Conservation (phyloP, 2,888 invertebrate species). For the Cephus spinipes region DNA sequence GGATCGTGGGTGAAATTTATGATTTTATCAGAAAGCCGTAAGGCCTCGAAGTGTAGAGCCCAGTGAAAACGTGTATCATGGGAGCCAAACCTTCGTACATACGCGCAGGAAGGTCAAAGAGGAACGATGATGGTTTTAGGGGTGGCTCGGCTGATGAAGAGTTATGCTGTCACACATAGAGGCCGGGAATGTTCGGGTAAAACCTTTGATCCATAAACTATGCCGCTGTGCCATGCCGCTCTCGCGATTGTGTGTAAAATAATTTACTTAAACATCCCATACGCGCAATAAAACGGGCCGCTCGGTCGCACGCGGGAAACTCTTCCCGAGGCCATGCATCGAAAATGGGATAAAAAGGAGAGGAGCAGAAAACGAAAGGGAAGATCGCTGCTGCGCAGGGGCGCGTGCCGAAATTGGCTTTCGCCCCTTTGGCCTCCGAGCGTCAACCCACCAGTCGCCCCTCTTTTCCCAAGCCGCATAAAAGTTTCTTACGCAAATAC, state of each 20-base stretch:
- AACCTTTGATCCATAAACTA: slow-evolving; percentile 50
- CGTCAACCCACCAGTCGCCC: not conserved
- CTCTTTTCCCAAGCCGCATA: slow-evolving; percentile 11
- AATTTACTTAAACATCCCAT: slow-evolving; percentile 48
- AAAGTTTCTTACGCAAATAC: slow-evolving; percentile 34
- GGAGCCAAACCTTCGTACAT: not conserved
- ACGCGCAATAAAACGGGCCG: slow-evolving; percentile 41
- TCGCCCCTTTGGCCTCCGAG: slow-evolving; percentile 17
- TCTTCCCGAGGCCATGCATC: slow-evolving; percentile 12
- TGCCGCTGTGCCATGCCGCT: slow-evolving; percentile 44
- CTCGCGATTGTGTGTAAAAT: slow-evolving; percentile 44
- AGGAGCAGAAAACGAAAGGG: slow-evolving; percentile 17
- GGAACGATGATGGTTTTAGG: slow-evolving; percentile 17
- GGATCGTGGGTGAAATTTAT: not conserved
- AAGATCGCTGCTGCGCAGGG: not conserved
- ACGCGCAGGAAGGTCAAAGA: not conserved
- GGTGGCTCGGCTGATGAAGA: slow-evolving; percentile 26
- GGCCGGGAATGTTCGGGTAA: slow-evolving; percentile 38
- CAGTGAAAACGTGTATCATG: not conserved
- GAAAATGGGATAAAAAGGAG: slow-evolving; percentile 17
- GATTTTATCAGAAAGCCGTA: not conserved
- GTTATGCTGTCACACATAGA: slow-evolving; percentile 32
- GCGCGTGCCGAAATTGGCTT: slow-evolving; percentile 23
- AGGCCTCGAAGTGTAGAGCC: not conserved
- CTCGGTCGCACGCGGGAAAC: slow-evolving; percentile 11